phyloP scores from a whole-genome alignment of 2,888 invertebrate species.

The Lasioglossum pauxillum region DNA sequence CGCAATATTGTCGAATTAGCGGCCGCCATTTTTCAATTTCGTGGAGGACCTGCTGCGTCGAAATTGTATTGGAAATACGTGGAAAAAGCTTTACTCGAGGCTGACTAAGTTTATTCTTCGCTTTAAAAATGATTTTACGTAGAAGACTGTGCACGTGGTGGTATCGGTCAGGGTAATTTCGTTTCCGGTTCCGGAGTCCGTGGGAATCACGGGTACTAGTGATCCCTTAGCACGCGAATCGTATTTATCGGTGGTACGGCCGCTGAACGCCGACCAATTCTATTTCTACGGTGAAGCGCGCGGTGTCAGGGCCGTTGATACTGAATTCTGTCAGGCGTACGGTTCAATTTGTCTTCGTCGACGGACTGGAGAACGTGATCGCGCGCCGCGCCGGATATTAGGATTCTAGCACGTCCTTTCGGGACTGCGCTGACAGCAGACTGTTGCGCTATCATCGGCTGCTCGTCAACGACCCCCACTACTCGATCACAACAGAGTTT shows the following conservation, averaged over 20 bases:
- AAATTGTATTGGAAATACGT: neutral
- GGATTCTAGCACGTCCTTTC: conserved; percentile 13
- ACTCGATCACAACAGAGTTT: neutral
- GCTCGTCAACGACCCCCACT: neutral
- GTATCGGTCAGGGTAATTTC: neutral
- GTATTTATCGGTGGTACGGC: neutral
- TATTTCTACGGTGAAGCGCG: neutral
- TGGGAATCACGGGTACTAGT: neutral
- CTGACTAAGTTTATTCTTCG: neutral
- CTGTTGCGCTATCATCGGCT: neutral
- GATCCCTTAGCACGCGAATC: neutral
- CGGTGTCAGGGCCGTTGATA: conserved; percentile 22
- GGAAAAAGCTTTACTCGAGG: neutral
- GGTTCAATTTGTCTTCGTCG: conserved; percentile 36
- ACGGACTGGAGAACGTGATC: neutral
- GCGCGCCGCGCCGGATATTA: conserved; percentile 27
- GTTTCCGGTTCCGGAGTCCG: neutral
- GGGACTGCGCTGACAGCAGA: neutral
- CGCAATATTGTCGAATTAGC: neutral
- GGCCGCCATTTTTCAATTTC: neutral
- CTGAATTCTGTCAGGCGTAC: conserved; percentile 18
- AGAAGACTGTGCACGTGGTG: no score
- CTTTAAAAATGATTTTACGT: no score
- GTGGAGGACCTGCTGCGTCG: neutral
- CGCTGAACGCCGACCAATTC: conserved; percentile 11